These are phyloP conservation scores for Zosterops pallidus DNA, from an alignment of 2,113 vertebrate species.

Conservation along the genomic window DNA sequence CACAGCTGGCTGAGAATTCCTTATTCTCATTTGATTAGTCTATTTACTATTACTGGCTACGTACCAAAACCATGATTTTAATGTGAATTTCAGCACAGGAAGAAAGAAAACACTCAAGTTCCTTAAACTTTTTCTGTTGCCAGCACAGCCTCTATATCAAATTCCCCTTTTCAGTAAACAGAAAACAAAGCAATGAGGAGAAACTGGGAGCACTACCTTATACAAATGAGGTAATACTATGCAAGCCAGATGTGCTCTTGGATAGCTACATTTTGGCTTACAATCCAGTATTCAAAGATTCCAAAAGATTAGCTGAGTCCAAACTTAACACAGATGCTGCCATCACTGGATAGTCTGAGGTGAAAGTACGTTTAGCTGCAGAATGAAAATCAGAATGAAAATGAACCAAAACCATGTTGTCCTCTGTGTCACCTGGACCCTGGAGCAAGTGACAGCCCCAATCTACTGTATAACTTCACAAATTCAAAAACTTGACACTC, in stretches of 20 bases:
- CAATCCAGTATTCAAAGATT: neutral
- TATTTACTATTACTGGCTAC: neutral
- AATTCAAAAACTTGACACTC: neutral
- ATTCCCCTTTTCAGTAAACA: constrained; percentile 1
- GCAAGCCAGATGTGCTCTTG: constrained; percentile 32
- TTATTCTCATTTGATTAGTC: neutral
- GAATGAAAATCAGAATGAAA: neutral
- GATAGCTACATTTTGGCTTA: neutral
- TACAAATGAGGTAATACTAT: constrained; percentile 24
- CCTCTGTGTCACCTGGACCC: neutral
- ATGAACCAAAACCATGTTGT: neutral
- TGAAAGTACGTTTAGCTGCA: neutral
- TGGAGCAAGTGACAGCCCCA: neutral
- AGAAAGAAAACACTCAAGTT: neutral
- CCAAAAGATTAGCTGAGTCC: constrained; percentile 7
- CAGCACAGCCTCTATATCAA: neutral
- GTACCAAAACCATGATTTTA: neutral
- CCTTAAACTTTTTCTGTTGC: neutral
- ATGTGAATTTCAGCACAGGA: neutral
- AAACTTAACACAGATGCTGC: constrained; percentile 19
- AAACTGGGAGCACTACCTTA: neutral
- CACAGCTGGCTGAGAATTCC: neutral
- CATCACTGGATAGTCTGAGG: neutral
- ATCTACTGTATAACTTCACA: neutral
- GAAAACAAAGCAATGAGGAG: constrained; percentile 33